Evolutionary conservation across 2,113 vertebrate genomes (phyloP).

Genomic region (Nyctereutes procyonoides): DNA sequence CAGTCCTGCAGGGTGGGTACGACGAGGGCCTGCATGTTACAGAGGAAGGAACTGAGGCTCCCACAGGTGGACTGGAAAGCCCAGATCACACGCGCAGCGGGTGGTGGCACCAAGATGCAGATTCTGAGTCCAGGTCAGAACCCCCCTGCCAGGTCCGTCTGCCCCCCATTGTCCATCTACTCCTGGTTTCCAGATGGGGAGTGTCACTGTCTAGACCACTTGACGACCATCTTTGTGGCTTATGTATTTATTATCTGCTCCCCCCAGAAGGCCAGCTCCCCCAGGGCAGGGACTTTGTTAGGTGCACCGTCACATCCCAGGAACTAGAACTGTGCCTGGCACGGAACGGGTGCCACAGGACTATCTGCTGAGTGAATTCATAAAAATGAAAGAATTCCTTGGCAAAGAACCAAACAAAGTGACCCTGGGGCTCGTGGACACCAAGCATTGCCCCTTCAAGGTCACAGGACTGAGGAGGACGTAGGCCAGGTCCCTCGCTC

Average conservation of each 20-base stretch:
- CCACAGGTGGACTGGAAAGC: background rate
- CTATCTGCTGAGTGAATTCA: background rate
- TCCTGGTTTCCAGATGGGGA: background rate
- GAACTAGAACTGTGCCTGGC: background rate
- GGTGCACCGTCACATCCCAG: background rate
- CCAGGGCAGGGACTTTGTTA: background rate
- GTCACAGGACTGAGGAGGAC: background rate
- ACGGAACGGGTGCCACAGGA: background rate
- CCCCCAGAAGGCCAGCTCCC: too few species aligned
- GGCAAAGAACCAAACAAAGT: background rate
- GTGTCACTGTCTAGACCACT: background rate
- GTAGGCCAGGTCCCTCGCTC: background rate
- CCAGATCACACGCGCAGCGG: background rate
- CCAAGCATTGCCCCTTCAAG: background rate
- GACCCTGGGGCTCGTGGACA: background rate
- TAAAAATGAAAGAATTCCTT: background rate
- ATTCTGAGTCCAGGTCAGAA: background rate
- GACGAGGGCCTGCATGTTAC: background rate
- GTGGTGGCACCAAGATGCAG: background rate
- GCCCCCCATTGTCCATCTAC: too few species aligned
- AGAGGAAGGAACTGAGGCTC: background rate
- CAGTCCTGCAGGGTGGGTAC: background rate
- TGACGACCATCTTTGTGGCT: background rate
- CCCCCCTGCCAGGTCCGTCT: background rate
- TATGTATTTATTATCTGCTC: background rate